Evolutionary conservation across 2,888 invertebrate genomes (phyloP), one percentile per base, ranked within the genome.

Genomic region (Ctena decussata): DNA sequence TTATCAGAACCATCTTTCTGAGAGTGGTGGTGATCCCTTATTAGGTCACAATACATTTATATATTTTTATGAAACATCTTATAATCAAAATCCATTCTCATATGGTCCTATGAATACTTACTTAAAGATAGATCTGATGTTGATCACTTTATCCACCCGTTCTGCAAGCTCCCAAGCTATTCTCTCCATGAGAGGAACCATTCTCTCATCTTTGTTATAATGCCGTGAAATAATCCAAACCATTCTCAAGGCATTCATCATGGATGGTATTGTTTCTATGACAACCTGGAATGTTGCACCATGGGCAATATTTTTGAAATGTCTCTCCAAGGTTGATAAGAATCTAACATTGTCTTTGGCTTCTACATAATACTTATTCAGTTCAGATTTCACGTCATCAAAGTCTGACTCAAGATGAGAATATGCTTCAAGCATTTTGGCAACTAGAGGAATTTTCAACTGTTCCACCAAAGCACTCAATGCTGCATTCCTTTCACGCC

Each of bases 151-250:
- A 91, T 97, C 97, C 3, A 98, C 97, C 95, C 98, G 98, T 85
- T 98, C 97, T 73, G 97, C 97, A 8, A 99, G 96, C 11, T 98
- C 97, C 97, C 97, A 97, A 0, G 98, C 98, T 91, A 99, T 98
- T 92, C 98, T 97, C 84, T 97, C 97, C 94, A 99, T 96, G 1
- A 99, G 96, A 0, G 97, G 97, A 37, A 98, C 97, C 98, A 99
- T 98, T 82, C 97, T 97, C 85, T 98, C 98, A 93, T 98, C 98
- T 0, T 96, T 97, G 85, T 98, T 97, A 95, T 98, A 99, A 92
- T 98, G 98, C 75, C 97, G 96, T 0, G 98, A 98, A 77, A 99
- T 97, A 74, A 98, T 97, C 99, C 99, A 99, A 93, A 98, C 97
- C 97, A 98, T 97, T 91, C 98, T 97, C 53, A 99, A 96, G 0